Evolutionary conservation across 1,140 invertebrate species (phyloP).

Genomic region (roundworm (Caenorhabditis elegans)): DNA sequence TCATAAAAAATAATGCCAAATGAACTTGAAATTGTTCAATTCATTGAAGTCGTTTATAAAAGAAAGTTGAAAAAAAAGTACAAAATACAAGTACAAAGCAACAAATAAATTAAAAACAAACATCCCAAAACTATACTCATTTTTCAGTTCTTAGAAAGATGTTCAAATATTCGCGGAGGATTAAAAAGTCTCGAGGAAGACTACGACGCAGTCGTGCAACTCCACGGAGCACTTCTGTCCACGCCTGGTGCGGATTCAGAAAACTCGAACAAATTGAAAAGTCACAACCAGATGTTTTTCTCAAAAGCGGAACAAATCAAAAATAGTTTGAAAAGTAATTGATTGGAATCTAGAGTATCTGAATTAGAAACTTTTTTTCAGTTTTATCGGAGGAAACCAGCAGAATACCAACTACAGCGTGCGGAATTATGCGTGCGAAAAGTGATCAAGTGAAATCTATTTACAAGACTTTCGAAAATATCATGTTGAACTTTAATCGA

Average conservation of each 20-base stretch:
- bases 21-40: no score
- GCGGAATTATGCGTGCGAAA: neutral
- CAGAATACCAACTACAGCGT: neutral
- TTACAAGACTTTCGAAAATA: neutral
- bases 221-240: neutral
- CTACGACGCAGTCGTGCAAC: neutral
- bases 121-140: no score
- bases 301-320: neutral
- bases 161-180: neutral
- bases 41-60: no score
- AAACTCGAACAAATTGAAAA: neutral
- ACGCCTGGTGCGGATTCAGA: neutral
- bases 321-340: neutral
- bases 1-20: no score
- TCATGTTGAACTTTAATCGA: constrained; percentile 21
- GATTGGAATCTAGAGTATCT: neutral
- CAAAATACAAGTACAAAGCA: no score
- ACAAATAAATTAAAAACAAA: no score
- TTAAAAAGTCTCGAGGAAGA: neutral
- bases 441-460: neutral
- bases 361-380: neutral
- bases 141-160: constrained; percentile 2
- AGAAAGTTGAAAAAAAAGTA: no score
- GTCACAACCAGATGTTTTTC: neutral
- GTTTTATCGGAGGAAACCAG: neutral